Percentiles rank a stretch among this genome's conserved stretches.
Evolutionary conservation across 2,113 vertebrate species (phyloP).

Genomic region (Ptyas mucosa): DNA sequence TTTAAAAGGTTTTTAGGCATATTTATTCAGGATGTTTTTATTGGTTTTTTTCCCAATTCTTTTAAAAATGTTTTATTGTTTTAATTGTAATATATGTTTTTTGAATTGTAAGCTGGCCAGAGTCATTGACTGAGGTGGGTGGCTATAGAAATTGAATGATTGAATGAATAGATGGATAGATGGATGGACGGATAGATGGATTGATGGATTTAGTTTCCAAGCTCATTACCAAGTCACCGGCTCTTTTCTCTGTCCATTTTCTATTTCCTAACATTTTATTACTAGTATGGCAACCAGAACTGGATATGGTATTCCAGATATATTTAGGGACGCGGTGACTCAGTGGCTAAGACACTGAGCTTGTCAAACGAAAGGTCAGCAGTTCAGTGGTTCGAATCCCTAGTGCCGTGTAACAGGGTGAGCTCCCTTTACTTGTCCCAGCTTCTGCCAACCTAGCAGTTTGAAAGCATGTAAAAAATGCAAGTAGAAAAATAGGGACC

Average conservation of each 20-base stretch:
- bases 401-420: no score
- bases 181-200: background rate
- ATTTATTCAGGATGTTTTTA: background rate
- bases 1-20: background rate
- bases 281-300: background rate
- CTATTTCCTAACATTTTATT: background rate
- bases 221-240: background rate
- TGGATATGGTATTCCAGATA: background rate
- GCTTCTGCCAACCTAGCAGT: no score
- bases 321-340: background rate
- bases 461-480: no score
- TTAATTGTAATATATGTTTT: background rate
- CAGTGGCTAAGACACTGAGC: no score
- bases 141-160: background rate
- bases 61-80: background rate
- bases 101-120: background rate
- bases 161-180: background rate
- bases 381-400: no score
- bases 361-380: no score
- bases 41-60: background rate
- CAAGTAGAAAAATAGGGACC: no score
- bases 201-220: background rate
- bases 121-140: background rate
- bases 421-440: no score
- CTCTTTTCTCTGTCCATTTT: background rate